Conservation (phyloP, 1,140 invertebrate species). For the Bombus superbus region DNA sequence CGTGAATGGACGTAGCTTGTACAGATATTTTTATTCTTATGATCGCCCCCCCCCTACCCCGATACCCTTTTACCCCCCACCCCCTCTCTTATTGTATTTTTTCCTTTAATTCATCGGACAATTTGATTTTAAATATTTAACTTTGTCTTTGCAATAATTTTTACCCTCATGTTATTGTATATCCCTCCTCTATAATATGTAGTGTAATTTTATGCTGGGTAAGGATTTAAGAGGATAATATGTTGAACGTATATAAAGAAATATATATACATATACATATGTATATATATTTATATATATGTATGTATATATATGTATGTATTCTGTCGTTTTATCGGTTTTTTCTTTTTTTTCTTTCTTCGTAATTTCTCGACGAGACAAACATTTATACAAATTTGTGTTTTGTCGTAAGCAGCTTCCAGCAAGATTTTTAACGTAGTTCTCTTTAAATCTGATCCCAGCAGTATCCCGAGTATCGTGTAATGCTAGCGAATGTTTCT, state of each 20-base stretch:
- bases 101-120: not conserved
- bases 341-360: not conserved
- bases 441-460: conserved; percentile 43
- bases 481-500: conserved; percentile 69
- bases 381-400: not conserved
- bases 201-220: conserved; percentile 42
- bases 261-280: too few relatives aligned
- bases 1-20: conserved; percentile 33
- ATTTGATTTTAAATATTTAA: conserved; percentile 37
- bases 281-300: too few relatives aligned
- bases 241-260: not conserved
- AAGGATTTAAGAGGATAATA: conserved; percentile 19
- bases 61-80: not conserved
- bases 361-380: not conserved
- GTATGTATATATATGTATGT: too few relatives aligned
- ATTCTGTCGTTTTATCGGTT: not conserved
- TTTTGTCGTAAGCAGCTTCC: not conserved
- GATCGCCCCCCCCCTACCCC: too few relatives aligned
- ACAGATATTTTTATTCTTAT: conserved; percentile 35
- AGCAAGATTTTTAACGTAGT: not conserved
- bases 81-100: not conserved
- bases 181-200: conserved; percentile 30
- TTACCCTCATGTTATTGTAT: conserved; percentile 27
- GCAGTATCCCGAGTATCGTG: conserved; percentile 50
- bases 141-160: conserved; percentile 25